phyloP scores from a whole-genome alignment of 2,797 vertebrate genomes.

The Chaetophractus vellerosus region DNA sequence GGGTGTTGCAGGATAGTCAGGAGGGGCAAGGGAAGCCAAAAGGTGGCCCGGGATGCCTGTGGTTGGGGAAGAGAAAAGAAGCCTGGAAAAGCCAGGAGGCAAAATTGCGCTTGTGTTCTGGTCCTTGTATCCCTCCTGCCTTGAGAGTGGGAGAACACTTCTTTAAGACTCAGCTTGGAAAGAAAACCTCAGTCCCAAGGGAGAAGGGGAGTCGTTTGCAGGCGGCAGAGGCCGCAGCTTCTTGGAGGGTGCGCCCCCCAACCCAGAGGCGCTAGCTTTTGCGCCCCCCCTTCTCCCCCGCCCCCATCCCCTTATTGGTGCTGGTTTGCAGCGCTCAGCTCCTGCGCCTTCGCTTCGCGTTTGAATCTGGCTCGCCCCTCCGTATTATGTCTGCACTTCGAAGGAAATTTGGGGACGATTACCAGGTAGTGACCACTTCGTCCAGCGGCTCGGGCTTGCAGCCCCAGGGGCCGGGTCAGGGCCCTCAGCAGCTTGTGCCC shows the following conservation, averaged over 20 bases:
- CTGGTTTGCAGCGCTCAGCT: slow-evolving; percentile 81
- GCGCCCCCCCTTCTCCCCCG: slow-evolving; percentile 64
- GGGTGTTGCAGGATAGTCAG: slow-evolving; percentile 31
- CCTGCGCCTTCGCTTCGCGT: slow-evolving; percentile 79
- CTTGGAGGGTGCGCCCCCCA: slow-evolving; percentile 66
- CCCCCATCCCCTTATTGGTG: slow-evolving; percentile 78
- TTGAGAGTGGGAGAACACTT: slow-evolving; percentile 67
- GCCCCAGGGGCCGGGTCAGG: slow-evolving; percentile 93
- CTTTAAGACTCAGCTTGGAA: slow-evolving; percentile 31
- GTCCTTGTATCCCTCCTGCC: slow-evolving; percentile 38
- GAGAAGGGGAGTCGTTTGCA: slow-evolving; percentile 12
- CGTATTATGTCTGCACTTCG: slow-evolving; percentile 99
- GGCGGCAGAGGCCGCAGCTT: slow-evolving; percentile 49
- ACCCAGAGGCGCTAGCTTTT: slow-evolving; percentile 13
- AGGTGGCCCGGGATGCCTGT: slow-evolving; percentile 65
- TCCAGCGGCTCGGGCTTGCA: slow-evolving; percentile 96
- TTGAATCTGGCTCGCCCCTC: slow-evolving; percentile 86
- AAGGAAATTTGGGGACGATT: slow-evolving; percentile 99
- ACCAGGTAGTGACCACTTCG: slow-evolving; percentile 99
- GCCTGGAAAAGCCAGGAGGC: slow-evolving; percentile 60
- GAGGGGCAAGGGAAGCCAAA: slow-evolving; percentile 20
- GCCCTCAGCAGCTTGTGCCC: slow-evolving; percentile 93
- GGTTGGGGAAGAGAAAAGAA: slow-evolving; percentile 36
- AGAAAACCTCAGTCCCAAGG: slow-evolving; percentile 60
- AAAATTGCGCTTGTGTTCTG: slow-evolving; percentile 23